Percentiles rank a stretch among this genome's conserved stretches.
Evolutionary conservation across 2,113 vertebrate genomes (phyloP).

Genomic region (Chionomys nivalis): DNA sequence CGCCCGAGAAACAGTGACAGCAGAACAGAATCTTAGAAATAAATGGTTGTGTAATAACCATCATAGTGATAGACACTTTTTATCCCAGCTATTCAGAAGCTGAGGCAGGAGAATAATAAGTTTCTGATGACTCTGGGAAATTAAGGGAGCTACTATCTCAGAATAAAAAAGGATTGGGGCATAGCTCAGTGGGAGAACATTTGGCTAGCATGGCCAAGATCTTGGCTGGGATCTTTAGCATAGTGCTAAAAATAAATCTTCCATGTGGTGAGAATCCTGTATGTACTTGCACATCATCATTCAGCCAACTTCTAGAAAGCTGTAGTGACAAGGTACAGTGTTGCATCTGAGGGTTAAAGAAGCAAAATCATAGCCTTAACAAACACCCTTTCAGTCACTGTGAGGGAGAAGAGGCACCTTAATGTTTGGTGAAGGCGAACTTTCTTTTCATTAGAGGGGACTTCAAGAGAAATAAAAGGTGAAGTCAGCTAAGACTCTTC

Average conservation of each 20-base stretch:
- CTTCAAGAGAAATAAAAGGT: background rate
- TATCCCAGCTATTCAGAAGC: background rate
- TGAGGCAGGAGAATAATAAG: background rate
- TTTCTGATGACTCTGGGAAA: background rate
- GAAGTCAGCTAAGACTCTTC: background rate
- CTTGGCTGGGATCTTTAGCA: background rate
- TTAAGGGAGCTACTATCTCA: background rate
- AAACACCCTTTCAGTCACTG: background rate
- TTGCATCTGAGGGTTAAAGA: background rate
- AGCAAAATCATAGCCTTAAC: background rate
- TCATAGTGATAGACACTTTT: background rate
- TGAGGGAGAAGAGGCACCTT: fast-evolving
- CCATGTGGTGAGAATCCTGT: background rate
- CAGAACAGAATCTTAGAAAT: background rate
- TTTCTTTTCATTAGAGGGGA: background rate
- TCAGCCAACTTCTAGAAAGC: background rate
- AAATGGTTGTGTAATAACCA: background rate
- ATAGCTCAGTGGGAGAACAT: background rate
- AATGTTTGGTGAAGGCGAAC: background rate
- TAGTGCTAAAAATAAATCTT: background rate
- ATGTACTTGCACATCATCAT: background rate
- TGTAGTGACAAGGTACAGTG: fast-evolving
- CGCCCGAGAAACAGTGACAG: background rate
- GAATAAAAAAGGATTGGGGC: background rate
- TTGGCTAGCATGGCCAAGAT: background rate